Evolutionary conservation across 1,140 invertebrate species (phyloP), one percentile per base, ranked within the genome.

Genomic region (Ceratina calcarata): DNA sequence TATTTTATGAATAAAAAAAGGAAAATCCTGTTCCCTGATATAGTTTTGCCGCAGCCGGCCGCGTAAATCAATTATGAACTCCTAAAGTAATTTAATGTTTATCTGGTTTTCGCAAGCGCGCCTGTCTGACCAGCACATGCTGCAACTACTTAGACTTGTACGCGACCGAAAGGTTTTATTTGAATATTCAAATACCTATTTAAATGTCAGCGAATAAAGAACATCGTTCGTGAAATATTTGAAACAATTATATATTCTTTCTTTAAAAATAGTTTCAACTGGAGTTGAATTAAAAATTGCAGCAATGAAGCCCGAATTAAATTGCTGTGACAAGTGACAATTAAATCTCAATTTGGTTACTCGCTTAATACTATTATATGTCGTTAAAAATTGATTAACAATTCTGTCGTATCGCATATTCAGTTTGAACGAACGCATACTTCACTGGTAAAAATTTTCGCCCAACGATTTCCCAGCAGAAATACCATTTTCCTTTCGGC

Each of bases 61-160:
- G 66, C 37, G 75, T 32, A 53, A 77, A 61, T 70, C 24, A 32
- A 32, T 45, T 37, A 69, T 51, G 58, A 70, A 61, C 37, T 70
- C 15, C 55, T 2, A 61, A 53, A 22, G 66, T 53, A 53, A 37
- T 70, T 53, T 62, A 62, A 78, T 37, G 24, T 69, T 77, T 69
- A 53, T 32, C 45, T 22, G 24, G 15, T 27, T 76, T 49, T 57
- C 12, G 8, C 24, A 8, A 15, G 12, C 20, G 15, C 22, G 1
- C 12, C 37, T 51, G 32, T 45, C 37, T 27, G 20, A n/a, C 27
- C 53, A 24, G 68, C 68, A 20, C 68, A 27, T 57, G 53, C n/a
- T 18, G 27, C 13, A 13, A 60, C 22, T 51, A 32, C 55, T 67
- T 64, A 12, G 45, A 55, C 24, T 13, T 1, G 27, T 3, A 0